Percentiles rank a stretch among this genome's conserved stretches.
Conservation (phyloP, 2,797 vertebrate species). For the Chelon auratus region DNA sequence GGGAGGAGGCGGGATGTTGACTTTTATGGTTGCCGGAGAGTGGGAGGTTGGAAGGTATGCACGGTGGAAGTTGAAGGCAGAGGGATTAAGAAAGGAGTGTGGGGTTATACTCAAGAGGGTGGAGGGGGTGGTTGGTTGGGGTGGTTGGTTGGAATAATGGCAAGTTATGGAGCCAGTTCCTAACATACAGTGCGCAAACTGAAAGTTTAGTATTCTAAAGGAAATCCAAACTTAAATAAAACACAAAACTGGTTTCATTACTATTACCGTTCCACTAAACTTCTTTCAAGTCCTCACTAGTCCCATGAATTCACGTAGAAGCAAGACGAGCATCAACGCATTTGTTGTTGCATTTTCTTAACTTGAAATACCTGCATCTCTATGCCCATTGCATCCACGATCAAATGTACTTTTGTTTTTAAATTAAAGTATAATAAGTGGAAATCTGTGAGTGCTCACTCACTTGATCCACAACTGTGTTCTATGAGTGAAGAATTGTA, state of each 20-base stretch:
- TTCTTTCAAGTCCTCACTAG: too few species aligned
- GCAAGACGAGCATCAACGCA: too few species aligned
- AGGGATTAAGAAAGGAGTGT: not conserved
- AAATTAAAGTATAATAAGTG: not conserved
- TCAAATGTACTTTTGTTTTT: too few species aligned
- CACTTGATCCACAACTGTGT: not conserved
- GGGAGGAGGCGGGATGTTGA: slow-evolving; percentile 31
- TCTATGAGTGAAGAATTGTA: not conserved
- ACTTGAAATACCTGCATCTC: too few species aligned
- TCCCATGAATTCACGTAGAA: too few species aligned
- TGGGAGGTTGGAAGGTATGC: slow-evolving; percentile 23
- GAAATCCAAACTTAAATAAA: too few species aligned
- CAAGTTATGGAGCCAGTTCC: slow-evolving; percentile 33
- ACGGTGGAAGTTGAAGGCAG: slow-evolving; percentile 33
- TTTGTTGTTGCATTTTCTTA: too few species aligned
- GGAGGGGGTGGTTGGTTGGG: slow-evolving; percentile 1
- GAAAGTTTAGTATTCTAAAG: not conserved
- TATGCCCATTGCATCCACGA: too few species aligned
- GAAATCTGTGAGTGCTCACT: not conserved
- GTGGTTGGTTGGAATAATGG: not conserved
- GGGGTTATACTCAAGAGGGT: slow-evolving; percentile 1
- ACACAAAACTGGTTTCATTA: too few species aligned
- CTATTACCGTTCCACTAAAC: too few species aligned
- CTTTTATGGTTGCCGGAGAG: slow-evolving; percentile 44
- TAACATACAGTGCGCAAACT: slow-evolving; percentile 45